Conservation (phyloP, 2,888 invertebrate species). For the Napeogenes inachia region DNA sequence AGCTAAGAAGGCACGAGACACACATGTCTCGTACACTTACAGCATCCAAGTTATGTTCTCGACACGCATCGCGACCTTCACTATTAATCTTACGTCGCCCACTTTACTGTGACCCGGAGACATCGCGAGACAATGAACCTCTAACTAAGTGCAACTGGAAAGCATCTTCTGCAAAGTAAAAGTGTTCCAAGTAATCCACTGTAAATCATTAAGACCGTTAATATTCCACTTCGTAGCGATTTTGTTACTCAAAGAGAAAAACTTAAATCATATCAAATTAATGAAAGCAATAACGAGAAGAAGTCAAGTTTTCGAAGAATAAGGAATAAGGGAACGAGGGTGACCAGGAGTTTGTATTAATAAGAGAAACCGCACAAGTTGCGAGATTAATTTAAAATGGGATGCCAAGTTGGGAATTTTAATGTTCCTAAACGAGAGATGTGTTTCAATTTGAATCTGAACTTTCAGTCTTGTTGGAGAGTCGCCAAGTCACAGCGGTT, state of each 20-base stretch:
- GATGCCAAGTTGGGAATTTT: slow-evolving; percentile 9
- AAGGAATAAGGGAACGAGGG: neutral
- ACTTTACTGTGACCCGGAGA: slow-evolving; percentile 11
- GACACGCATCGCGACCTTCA: slow-evolving; percentile 9
- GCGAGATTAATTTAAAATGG: slow-evolving; percentile 16
- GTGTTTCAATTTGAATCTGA: slow-evolving; percentile 19
- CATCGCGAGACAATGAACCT: slow-evolving; percentile 23
- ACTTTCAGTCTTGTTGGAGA: slow-evolving; percentile 13
- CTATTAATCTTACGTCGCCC: slow-evolving; percentile 15
- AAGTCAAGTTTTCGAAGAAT: slow-evolving; percentile 9
- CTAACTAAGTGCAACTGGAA: slow-evolving; percentile 16
- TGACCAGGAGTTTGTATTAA: neutral
- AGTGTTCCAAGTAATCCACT: slow-evolving; percentile 16
- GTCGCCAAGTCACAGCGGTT: slow-evolving; percentile 12
- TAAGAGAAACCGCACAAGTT: neutral
- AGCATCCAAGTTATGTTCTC: slow-evolving; percentile 3
- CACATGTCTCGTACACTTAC: neutral
- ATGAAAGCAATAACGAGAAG: slow-evolving; percentile 24
- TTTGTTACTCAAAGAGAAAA: slow-evolving; percentile 14
- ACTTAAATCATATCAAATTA: slow-evolving; percentile 27
- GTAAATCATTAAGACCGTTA: slow-evolving; percentile 23
- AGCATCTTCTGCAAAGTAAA: slow-evolving; percentile 20
- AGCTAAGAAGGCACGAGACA: slow-evolving; percentile 1
- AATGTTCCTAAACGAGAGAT: slow-evolving; percentile 15
- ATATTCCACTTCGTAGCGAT: slow-evolving; percentile 20